These are phyloP conservation scores for Acanthosepion pharaonis DNA, from an alignment of 2,888 invertebrate species.

Conservation along the genomic window DNA sequence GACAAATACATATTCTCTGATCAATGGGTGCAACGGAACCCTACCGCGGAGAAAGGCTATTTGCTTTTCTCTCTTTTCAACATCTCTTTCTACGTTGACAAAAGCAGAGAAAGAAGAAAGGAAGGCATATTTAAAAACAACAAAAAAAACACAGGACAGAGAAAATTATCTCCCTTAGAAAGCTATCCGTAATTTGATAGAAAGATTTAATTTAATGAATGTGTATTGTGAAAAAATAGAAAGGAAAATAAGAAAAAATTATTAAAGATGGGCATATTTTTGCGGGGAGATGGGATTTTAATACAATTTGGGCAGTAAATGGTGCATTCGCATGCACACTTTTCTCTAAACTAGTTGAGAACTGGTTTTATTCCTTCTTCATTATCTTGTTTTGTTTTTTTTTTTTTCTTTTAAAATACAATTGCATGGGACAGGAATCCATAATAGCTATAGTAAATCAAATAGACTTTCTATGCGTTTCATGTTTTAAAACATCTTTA, in stretches of 20 bases:
- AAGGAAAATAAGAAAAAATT: not conserved
- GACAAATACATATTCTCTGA: not conserved
- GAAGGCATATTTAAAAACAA: not conserved
- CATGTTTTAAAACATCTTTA: constrained; percentile 9
- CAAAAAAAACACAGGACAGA: not conserved
- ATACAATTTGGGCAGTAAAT: not conserved
- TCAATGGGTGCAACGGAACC: not conserved
- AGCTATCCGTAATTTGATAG: not conserved
- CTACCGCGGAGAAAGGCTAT: no score
- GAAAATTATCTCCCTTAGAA: constrained; percentile 7
- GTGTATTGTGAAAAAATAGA: not conserved
- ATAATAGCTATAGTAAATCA: not conserved
- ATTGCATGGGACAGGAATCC: not conserved
- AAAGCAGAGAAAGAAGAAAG: no score
- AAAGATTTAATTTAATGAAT: constrained; percentile 33
- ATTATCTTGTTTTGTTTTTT: not conserved
- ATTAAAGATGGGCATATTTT: not conserved
- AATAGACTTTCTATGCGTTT: not conserved
- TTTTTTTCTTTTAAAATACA: not conserved
- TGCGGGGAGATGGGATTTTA: not conserved
- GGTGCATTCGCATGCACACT: not conserved
- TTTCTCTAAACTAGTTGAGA: not conserved
- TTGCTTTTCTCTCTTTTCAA: no score
- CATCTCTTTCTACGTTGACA: no score
- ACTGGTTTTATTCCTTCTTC: not conserved